Conservation (phyloP, 2,888 invertebrate genomes). For the Branchipolynoe longqiensis region DNA sequence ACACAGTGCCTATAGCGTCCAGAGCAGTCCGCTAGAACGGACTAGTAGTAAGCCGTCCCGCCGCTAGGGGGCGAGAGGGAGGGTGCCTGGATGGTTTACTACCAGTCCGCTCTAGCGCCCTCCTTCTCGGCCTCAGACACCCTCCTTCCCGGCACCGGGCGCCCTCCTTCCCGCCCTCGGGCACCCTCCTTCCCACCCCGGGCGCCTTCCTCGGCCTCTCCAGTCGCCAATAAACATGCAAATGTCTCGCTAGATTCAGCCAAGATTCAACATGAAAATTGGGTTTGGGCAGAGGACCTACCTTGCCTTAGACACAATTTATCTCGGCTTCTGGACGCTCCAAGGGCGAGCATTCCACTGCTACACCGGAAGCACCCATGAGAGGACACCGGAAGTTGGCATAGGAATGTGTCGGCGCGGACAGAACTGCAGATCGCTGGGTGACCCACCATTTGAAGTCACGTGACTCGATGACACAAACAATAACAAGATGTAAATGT, state of each 20-base stretch:
- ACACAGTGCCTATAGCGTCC: no score
- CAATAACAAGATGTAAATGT: no score
- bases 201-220: no score
- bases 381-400: neutral
- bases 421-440: neutral
- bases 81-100: no score
- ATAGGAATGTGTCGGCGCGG: neutral
- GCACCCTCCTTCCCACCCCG: neutral
- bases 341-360: neutral
- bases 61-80: no score
- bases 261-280: slow-evolving; percentile 50
- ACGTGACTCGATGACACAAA: no score
- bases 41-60: no score
- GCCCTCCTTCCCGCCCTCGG: neutral
- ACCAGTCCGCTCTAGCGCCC: neutral
- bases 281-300: neutral
- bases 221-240: slow-evolving; percentile 31
- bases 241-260: slow-evolving; percentile 26
- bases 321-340: neutral
- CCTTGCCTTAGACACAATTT: neutral
- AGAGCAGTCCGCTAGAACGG: no score
- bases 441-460: no score
- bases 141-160: neutral
- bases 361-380: neutral
- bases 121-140: neutral